phyloP scores from a whole-genome alignment of 1,140 invertebrate genomes.

The Bombus sibiricus region DNA sequence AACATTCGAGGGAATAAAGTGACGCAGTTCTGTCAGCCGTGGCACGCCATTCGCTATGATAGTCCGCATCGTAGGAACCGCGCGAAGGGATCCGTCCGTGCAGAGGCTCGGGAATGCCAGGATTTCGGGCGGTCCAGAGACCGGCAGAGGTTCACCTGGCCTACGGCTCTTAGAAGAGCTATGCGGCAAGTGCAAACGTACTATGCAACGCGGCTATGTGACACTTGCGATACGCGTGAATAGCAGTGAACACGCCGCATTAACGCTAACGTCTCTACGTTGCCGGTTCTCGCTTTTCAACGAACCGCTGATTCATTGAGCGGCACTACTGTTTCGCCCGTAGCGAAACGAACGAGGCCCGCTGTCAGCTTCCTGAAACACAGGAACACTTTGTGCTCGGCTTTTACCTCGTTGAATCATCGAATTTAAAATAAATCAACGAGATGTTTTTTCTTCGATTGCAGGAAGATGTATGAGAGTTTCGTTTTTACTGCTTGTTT shows the following conservation, averaged over 20 bases:
- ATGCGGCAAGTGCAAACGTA: slow-evolving; percentile 29
- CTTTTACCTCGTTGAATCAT: not conserved
- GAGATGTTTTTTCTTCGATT: too few relatives aligned
- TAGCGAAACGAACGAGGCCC: not conserved
- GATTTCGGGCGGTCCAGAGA: slow-evolving; percentile 16
- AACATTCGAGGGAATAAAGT: not conserved
- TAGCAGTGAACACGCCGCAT: slow-evolving; percentile 17
- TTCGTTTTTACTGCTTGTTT: too few relatives aligned
- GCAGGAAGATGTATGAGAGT: too few relatives aligned
- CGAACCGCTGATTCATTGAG: slow-evolving; percentile 27
- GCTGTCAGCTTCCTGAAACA: not conserved
- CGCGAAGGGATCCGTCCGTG: not conserved
- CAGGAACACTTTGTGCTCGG: not conserved
- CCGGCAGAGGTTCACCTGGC: not conserved
- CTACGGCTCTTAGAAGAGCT: slow-evolving; percentile 20
- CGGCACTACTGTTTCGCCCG: slow-evolving; percentile 10
- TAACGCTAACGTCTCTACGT: slow-evolving; percentile 1
- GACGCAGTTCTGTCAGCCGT: not conserved
- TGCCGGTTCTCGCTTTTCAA: slow-evolving; percentile 15
- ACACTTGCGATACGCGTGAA: not conserved
- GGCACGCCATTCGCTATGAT: not conserved
- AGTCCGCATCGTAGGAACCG: not conserved
- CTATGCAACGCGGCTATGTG: slow-evolving; percentile 20
- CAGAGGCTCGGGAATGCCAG: slow-evolving; percentile 11
- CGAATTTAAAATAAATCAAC: not conserved